Base-by-base conservation (phyloP, 2,113 vertebrate species). In the Meles meles region DNA sequence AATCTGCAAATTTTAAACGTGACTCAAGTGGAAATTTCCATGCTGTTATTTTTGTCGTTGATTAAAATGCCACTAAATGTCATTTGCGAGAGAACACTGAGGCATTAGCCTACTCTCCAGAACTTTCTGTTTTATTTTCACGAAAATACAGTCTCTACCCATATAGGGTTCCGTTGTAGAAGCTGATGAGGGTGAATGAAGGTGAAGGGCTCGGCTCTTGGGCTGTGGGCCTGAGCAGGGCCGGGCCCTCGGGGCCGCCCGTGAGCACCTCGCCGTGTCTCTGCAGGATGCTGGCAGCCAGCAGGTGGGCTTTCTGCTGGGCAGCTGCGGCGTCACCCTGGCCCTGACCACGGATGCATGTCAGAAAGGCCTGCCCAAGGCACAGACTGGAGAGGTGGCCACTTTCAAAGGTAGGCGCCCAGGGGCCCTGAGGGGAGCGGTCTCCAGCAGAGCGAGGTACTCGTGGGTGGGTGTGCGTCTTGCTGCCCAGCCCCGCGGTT, bases 361-460 rank as follows among this genome's bases (percentile, higher is more conserved):
- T 98, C 99, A 99, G 98, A 99, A 99, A 77, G 99, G 99, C 69
- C 99, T 99, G 57, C 99, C 99, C 20, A 99, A 99, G 99, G 99
- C 99, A 91, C 99, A 99, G 97, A 99, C 99, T 0, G 99, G 99
- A 3, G 99, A 99, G 91, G 99, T 99, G 85, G 99, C 99, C 15
- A 99, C 99, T 0, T 99, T 99, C 98, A 99, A 99, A 99, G 99
- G 99, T 99, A 98, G 88, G 72, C 15, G 31, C 61, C 65, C 29
- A 0, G 0, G 21, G 52, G 55, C 3, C 25, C 59, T 9, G 10
- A 80, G 37, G 20, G n/a, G 39, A 29, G 31, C 14, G 15, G 44
- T 37, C 61, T 80, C 71, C 15, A 57, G 27, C 55, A 81, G 61
- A 71, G n/a, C 9, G 8, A 27, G 39, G 7, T 55, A 44, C 18